phyloP scores from a whole-genome alignment of 2,888 invertebrate species.

The Chymomyza amoena region DNA sequence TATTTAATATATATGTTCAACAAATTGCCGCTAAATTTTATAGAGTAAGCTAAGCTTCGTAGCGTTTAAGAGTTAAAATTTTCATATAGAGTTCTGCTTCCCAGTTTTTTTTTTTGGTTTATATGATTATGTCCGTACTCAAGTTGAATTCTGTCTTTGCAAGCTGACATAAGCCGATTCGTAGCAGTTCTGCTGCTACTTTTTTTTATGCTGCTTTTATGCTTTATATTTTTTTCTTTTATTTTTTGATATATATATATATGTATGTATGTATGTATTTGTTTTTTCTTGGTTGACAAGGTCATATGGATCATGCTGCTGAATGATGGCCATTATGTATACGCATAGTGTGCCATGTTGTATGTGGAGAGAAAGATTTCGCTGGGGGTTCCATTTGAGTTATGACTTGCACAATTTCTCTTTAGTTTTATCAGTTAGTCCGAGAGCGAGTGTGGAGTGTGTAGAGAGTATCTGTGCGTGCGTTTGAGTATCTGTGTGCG shows the following conservation, averaged over 20 bases:
- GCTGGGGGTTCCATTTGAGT: slow-evolving; percentile 45
- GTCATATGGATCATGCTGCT: slow-evolving; percentile 17
- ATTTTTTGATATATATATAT: too few relatives aligned
- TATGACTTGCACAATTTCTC: slow-evolving; percentile 63
- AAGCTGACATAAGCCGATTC: slow-evolving; percentile 3
- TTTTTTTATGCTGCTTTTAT: slow-evolving; percentile 24
- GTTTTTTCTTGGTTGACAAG: slow-evolving; percentile 22
- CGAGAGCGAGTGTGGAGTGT: neutral
- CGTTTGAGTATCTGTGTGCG: slow-evolving; percentile 8
- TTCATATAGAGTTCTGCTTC: neutral
- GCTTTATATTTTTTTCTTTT: slow-evolving; percentile 31
- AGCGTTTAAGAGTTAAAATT: neutral
- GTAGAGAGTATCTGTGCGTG: slow-evolving; percentile 9
- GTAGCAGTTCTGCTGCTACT: neutral
- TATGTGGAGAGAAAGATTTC: slow-evolving; percentile 3
- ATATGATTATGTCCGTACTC: slow-evolving; percentile 3
- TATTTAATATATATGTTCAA: neutral
- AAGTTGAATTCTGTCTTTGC: neutral
- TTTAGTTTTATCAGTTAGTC: slow-evolving; percentile 54
- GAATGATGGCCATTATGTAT: slow-evolving; percentile 59
- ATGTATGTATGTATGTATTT: slow-evolving; percentile 3
- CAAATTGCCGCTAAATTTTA: neutral
- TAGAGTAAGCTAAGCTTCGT: neutral
- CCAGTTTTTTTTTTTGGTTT: too few relatives aligned
- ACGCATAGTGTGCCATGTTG: slow-evolving; percentile 37